Evolutionary conservation across 2,113 vertebrate species (phyloP), one percentile per base, ranked within the genome.

Genomic region (Podarcis cretensis): DNA sequence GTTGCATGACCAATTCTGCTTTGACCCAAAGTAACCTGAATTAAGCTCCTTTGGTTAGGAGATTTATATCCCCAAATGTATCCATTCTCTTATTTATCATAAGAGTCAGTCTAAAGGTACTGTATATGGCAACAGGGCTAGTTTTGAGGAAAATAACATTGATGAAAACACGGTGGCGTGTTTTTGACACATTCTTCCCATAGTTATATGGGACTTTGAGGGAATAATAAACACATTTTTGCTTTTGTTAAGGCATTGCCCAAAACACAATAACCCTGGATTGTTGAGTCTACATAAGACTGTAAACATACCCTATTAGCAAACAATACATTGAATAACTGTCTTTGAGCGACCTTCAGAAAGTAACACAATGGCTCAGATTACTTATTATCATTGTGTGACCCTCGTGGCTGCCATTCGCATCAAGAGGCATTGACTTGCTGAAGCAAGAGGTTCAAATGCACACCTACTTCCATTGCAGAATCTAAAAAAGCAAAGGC

Each of bases 271-370:
- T 93, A 95, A 90, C 94, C 94, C 94, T 94, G 92, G 83, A 93
- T 91, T 95, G 92, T 94, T 95, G 90, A 91, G 92, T 93, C 94
- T 96, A 94, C 89, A 85, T 69, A 89, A 90, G 91, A 94, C 87
- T 85, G 87, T 94, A 96, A 96, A 96, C 90, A 96, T 83, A 81
- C 20, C 78, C n/a, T 92, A 75, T 30, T 94, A 93, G 91, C 92
- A 89, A 95, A 87, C 3, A 27, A 48, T 76, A 80, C 89, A 86
- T 89, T 88, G 93, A 95, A 93, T 91, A 94, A 94, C 68, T 0
- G 8, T 87, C 89, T 95, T 92, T 75, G 79, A 82, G 68, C 95
- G 94, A 96, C 96, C 96, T 96, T 96, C 95, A 95, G 84, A 89
- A 84, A 83, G 91, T 89, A 94, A 92, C 88, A 92, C 76, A 94